Percentiles rank a stretch among this genome's conserved stretches.
phyloP scores from a whole-genome alignment of 2,797 vertebrate genomes.

The Ficedula albicollis region DNA sequence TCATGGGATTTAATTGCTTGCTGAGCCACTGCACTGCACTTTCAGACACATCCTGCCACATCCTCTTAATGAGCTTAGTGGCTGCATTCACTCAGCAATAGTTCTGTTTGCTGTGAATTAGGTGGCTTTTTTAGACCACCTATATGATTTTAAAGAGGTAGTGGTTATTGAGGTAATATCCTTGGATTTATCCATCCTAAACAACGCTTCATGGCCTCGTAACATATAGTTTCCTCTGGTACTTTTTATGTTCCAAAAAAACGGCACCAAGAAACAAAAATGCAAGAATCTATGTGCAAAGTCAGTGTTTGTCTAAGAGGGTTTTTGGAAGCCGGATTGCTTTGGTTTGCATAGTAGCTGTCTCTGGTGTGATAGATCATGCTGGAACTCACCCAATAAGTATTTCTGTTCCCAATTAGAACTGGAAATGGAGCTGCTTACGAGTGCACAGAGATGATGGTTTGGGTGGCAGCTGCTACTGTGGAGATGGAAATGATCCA shows the following conservation, averaged over 20 bases:
- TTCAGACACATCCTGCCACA: constrained; percentile 74
- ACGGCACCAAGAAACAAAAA: not conserved
- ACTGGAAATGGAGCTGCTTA: constrained; percentile 76
- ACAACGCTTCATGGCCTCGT: not conserved
- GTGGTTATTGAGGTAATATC: constrained; percentile 45
- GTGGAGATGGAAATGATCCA: constrained; percentile 76
- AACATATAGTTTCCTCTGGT: constrained; percentile 5
- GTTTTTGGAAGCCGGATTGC: constrained; percentile 72
- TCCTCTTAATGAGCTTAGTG: constrained; percentile 81
- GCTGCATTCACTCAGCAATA: constrained; percentile 72
- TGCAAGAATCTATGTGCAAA: constrained; percentile 49
- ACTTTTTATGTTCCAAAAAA: not conserved
- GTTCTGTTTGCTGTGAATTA: constrained; percentile 69
- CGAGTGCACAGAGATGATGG: constrained; percentile 69
- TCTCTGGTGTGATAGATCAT: constrained; percentile 78
- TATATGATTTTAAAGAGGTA: constrained; percentile 64
- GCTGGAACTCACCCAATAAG: constrained; percentile 79
- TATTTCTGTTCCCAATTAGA: constrained; percentile 81
- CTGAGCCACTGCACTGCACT: constrained; percentile 70
- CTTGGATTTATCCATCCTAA: constrained; percentile 29
- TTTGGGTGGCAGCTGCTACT: constrained; percentile 79
- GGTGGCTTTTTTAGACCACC: constrained; percentile 70
- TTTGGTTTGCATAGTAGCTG: constrained; percentile 79
- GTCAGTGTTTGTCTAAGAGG: constrained; percentile 76
- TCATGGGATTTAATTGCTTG: constrained; percentile 82